Base-by-base conservation (phyloP, 1,140 invertebrate species). In the Aphelinus certus region DNA sequence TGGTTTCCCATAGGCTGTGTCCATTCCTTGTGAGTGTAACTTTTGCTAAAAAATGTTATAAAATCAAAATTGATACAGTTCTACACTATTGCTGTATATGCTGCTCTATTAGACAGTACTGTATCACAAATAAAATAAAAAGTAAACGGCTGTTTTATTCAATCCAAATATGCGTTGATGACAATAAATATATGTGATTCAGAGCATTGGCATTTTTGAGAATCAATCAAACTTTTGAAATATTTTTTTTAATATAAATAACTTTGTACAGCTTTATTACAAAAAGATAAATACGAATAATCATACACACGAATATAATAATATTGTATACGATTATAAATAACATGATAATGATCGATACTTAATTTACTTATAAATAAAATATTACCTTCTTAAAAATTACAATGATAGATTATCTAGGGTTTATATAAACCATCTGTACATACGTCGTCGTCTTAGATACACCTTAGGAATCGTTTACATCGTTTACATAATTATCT, bases 241-340 rank as follows among this genome's bases (percentile, higher is more conserved):
- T 7, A 48, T 10, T 7, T 1, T 4, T 61, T 73, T 67, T 67
- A 47, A 57, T 73, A 67, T 67, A 73, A 62, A 74, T 68, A 26
- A 71, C 7, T 74, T 74, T 74, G 68, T 66, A 74, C 51, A 74
- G 68, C 60, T 74, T 74, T 74, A 68, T 74, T 74, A 74, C 45
- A 68, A 73, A 73, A 61, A 10, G 67, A 58, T 60, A 67, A 60
- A 58, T 64, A 48, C 57, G 9, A 58, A 6, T 46, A 72, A 65
- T 51, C 26, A 61, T 60, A 46, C 42, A 72, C 43, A 67, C 66
- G 53, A 7, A 67, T 67, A 60, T 1, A 2, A 9, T 60, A 74
- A 65, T 66, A 67, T 55, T 60, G 7, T 60, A 62, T 62, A 58
- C 42, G 9, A 71, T 53, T 26, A 61, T 2, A n/a, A 60, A 26